Evolutionary conservation across 2,888 invertebrate species (phyloP).

Genomic region (Conops quadrifasciatus): DNA sequence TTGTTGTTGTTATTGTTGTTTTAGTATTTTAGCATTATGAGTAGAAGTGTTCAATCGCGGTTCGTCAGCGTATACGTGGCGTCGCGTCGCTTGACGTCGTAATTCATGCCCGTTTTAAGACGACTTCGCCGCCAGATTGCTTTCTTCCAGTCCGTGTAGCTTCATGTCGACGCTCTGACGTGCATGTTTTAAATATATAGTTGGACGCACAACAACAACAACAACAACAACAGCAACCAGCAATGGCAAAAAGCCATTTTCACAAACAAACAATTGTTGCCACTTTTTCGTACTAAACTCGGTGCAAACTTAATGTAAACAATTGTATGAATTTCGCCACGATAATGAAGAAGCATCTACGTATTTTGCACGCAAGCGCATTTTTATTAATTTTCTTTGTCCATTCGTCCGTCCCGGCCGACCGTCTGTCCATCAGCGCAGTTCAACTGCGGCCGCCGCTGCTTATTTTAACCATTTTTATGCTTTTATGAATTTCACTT

Average conservation of each 20-base stretch:
- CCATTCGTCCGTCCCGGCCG: neutral
- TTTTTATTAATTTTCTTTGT: neutral
- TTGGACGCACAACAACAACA: neutral
- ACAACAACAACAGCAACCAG: conserved; percentile 3
- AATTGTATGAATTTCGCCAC: conserved; percentile 16
- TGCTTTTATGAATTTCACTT: conserved; percentile 34
- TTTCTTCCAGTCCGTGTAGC: neutral
- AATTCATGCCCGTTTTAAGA: too few relatives aligned
- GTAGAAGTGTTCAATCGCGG: too few relatives aligned
- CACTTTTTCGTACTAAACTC: neutral
- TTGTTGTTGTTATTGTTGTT: conserved; percentile 6
- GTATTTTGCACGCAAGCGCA: conserved; percentile 27
- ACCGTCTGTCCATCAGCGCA: too few relatives aligned
- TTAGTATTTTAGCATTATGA: too few relatives aligned
- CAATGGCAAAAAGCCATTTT: conserved; percentile 3
- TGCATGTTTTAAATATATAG: conserved; percentile 25
- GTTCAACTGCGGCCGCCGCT: neutral
- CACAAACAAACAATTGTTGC: conserved; percentile 26
- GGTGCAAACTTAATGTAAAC: conserved; percentile 23
- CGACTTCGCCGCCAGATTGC: neutral
- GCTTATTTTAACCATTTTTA: conserved; percentile 26
- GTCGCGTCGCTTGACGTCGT: too few relatives aligned
- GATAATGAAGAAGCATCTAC: conserved; percentile 5
- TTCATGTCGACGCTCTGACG: conserved; percentile 11
- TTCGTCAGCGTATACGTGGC: too few relatives aligned